These are phyloP conservation scores for Muscicapa adusta DNA, from an alignment of 2,113 vertebrate species.

Conservation along the genomic window DNA sequence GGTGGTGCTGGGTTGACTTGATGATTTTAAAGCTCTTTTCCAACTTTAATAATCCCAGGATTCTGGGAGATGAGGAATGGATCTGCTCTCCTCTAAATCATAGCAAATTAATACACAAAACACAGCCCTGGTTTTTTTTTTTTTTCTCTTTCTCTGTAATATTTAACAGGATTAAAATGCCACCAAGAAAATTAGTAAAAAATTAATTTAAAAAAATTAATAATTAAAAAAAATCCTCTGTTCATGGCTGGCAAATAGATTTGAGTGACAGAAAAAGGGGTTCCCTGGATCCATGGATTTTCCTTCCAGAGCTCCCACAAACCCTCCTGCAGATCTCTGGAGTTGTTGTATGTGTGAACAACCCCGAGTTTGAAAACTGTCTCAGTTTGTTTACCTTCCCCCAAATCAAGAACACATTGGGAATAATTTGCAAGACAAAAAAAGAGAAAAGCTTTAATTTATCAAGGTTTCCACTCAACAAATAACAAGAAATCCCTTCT, in stretches of 20 bases:
- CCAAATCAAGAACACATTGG: background rate
- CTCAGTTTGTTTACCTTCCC: background rate
- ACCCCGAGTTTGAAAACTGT: background rate
- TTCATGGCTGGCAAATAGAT: rapidly evolving
- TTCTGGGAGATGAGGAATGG: background rate
- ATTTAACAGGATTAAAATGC: background rate
- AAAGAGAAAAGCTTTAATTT: background rate
- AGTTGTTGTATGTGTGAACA: rapidly evolving
- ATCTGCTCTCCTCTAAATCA: background rate
- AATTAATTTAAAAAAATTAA: background rate
- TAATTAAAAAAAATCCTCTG: too few relatives aligned
- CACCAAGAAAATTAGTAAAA: background rate
- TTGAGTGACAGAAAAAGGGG: rapidly evolving
- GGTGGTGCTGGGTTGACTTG: background rate
- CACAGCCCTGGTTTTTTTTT: background rate
- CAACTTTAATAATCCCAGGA: background rate
- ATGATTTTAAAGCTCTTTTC: background rate
- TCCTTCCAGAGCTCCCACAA: background rate
- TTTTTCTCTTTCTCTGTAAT: background rate
- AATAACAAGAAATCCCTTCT: background rate
- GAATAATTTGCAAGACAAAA: background rate
- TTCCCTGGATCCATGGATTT: background rate
- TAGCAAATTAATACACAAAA: background rate
- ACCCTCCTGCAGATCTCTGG: background rate
- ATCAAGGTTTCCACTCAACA: background rate